Evolutionary conservation across 2,797 vertebrate species (phyloP), one percentile per base, ranked within the genome.

Genomic region (Lagodon rhomboides): DNA sequence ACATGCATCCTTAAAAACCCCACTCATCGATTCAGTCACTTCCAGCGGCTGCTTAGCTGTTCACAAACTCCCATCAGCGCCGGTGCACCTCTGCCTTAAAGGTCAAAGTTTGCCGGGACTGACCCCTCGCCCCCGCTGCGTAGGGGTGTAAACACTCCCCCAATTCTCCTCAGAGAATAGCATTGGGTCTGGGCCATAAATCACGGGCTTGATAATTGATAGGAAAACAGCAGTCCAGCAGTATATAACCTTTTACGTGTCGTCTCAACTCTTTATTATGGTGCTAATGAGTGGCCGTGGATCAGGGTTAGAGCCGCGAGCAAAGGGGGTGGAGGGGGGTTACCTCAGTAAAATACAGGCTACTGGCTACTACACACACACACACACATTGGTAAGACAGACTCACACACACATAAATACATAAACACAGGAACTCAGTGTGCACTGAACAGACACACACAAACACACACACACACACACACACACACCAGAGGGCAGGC

Each of bases 171-270:
- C 94, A 91, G 96, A 97, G 97, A 97, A 97, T 97, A 96, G 95
- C 95, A 94, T 94, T 93, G 95, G 95, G 96, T 96, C 95, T 90
- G 75, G 94, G 96, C 95, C 96, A 97, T 99, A 99, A 99, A 99
- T 99, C 98, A 97, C 94, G 93, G 94, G 93, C 93, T 96, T 96
- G 96, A 97, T 99, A 99, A 99, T 99, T 99, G 98, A 98, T 98
- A 96, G 96, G 96, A 99, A 98, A 99, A 97, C 97, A 98, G 98
- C 96, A 95, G 97, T 98, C 96, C 95, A 95, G 97, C 97, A 98
- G 97, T 99, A 99, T 99, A 99, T 99, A 99, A 99, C 96, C 97
- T 99, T 99, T 99, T 98, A 99, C 97, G 97, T 97, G 97, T 97
- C 96, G 97, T 98, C 98, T 97, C 97, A 97, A 96, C 97, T 97